phyloP scores from a whole-genome alignment of 2,113 vertebrate species.

The Tinamus guttatus region DNA sequence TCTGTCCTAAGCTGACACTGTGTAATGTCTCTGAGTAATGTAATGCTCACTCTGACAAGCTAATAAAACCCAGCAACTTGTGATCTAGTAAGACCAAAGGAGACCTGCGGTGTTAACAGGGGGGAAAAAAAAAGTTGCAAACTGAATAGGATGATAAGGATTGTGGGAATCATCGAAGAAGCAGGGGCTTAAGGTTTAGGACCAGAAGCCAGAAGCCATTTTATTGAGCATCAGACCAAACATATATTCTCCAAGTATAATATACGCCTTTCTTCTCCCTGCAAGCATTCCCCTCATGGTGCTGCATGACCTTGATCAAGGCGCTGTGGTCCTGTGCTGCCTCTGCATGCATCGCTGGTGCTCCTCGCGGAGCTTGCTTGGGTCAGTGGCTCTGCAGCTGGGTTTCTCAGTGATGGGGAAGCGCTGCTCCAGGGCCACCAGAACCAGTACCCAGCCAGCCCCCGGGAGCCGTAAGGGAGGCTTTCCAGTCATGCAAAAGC shows the following conservation, averaged over 20 bases:
- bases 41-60: background rate
- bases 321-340: too few relatives aligned
- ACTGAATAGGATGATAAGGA: background rate
- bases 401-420: background rate
- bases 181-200: too few relatives aligned
- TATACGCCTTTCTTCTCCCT: background rate
- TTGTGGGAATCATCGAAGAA: too few relatives aligned
- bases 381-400: background rate
- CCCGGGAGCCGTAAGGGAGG: too few relatives aligned
- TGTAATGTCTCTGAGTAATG: background rate
- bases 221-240: background rate
- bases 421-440: too few relatives aligned
- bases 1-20: background rate
- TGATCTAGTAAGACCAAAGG: background rate
- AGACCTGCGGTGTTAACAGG: background rate
- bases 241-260: too few relatives aligned
- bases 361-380: background rate
- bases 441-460: too few relatives aligned
- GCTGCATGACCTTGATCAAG: background rate
- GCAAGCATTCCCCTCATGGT: too few relatives aligned
- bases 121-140: background rate
- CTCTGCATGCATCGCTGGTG: background rate
- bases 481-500: too few relatives aligned
- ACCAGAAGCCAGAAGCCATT: too few relatives aligned
- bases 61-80: background rate